Conservation (phyloP, 2,797 vertebrate genomes). For the Pangasius mekongensis region DNA sequence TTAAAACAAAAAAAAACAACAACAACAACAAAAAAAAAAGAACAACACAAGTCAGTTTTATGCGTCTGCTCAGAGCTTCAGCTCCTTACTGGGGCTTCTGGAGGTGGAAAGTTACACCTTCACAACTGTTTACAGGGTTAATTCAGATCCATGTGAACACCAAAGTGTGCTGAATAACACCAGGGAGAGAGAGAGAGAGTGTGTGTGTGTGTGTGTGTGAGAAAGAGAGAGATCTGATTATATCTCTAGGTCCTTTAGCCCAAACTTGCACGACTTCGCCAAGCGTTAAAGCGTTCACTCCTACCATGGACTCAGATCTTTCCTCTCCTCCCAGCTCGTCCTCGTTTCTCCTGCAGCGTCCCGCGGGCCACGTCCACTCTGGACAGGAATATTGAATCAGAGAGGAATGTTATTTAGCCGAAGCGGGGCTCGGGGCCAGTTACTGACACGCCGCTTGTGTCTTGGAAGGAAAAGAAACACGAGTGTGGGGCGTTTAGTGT, state of each 20-base stretch:
- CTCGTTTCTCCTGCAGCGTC: constrained; percentile 28
- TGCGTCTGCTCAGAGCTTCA: background rate
- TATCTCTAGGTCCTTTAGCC: background rate
- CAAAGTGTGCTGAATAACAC: background rate
- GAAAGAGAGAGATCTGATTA: background rate
- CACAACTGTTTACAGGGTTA: background rate
- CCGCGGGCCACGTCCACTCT: constrained; percentile 36
- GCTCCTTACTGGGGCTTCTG: background rate
- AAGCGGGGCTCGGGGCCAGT: constrained; percentile 28
- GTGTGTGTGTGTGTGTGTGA: background rate
- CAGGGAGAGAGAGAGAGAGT: background rate
- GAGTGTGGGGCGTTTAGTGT: constrained; percentile 27
- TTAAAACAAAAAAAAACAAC: background rate
- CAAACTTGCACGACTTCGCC: background rate
- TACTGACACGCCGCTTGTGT: constrained; percentile 40
- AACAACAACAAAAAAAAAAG: background rate
- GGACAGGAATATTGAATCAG: constrained; percentile 45
- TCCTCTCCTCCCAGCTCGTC: constrained; percentile 19
- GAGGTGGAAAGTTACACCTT: background rate
- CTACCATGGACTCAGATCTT: constrained; percentile 2
- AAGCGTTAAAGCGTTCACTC: background rate
- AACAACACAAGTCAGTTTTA: background rate
- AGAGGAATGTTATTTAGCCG: constrained; percentile 59
- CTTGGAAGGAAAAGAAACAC: constrained; percentile 35
- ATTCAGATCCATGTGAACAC: background rate